Base-by-base conservation (phyloP, 2,113 vertebrate species). In the Abramis brama region DNA sequence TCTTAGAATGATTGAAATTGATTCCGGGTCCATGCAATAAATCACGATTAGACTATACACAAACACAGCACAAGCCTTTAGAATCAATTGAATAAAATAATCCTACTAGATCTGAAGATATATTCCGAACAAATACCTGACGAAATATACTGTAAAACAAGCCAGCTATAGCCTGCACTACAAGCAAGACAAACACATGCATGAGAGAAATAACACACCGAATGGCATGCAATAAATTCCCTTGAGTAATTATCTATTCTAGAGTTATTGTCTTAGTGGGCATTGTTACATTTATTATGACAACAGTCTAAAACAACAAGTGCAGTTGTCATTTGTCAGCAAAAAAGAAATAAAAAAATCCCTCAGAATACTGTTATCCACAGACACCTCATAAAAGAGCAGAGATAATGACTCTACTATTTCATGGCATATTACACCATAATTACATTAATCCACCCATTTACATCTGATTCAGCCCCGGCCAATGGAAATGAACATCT, bases 361-460 rank as follows among this genome's bases (percentile, higher is more conserved):
- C 25, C 43, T 79, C 66, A 77, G 33, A 19, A 73, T 68, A 62
- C 84, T n/a, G 39, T 77, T 77, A 78, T 86, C 78, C 59, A 64
- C 84, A 83, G 82, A 70, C 64, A 78, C 83, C 76, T 78, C 87
- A 88, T 85, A 87, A 68, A 78, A 73, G 62, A 45, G 33, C 78
- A 47, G 75, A 33, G 45, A 77, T 97, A 96, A 97, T 97, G 97
- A 98, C 97, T 96, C 95, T 92, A 96, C 96, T 95, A 98, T 98
- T 98, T 98, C 97, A 98, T 99, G 98, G 97, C 96, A 96, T 98
- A 99, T 99, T 98, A 98, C 97, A 97, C 95, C 95, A 98, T 96
- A 97, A 99, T 98, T 97, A 97, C 94, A 95, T 96, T 96, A 96
- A 97, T 96, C 95, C 96, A 96, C 94, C 96, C 95, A 96, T 96